Percentiles rank a stretch among this genome's conserved stretches.
Conservation (phyloP, 2,888 invertebrate genomes). For the Gnatocerus cornutus region DNA sequence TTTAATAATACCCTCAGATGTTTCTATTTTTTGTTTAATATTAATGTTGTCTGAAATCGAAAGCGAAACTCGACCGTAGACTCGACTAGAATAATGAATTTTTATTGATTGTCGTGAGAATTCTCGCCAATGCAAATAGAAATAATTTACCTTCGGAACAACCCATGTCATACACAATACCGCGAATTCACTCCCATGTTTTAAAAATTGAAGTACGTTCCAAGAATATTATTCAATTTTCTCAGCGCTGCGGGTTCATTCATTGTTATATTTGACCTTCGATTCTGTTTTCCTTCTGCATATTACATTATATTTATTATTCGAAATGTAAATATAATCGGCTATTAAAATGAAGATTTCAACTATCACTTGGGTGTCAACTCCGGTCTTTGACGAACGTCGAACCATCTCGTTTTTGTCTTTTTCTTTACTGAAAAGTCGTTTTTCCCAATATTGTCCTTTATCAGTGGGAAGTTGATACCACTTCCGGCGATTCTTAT, state of each 20-base stretch:
- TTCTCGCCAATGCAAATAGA: background rate
- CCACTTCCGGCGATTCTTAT: slow-evolving; percentile 12
- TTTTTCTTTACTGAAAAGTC: background rate
- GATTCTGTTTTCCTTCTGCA: slow-evolving; percentile 9
- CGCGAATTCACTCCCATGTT: background rate
- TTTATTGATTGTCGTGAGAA: no score
- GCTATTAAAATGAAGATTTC: background rate
- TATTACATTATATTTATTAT: slow-evolving; percentile 11
- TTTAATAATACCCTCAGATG: no score
- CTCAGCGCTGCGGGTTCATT: slow-evolving; percentile 1
- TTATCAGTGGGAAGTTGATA: slow-evolving; percentile 22
- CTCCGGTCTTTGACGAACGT: background rate
- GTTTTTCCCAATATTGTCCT: slow-evolving; percentile 7
- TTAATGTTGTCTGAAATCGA: no score
- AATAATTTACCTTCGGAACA: background rate
- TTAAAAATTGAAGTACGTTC: background rate
- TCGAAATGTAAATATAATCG: slow-evolving; percentile 7
- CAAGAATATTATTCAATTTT: background rate
- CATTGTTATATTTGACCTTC: slow-evolving; percentile 10
- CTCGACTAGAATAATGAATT: no score
- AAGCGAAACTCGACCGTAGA: no score
- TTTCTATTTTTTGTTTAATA: no score
- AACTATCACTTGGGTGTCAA: background rate
- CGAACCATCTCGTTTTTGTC: background rate
- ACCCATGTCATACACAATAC: background rate